Conservation (phyloP, 2,888 invertebrate species). For the Omphaloscelis lunosa region DNA sequence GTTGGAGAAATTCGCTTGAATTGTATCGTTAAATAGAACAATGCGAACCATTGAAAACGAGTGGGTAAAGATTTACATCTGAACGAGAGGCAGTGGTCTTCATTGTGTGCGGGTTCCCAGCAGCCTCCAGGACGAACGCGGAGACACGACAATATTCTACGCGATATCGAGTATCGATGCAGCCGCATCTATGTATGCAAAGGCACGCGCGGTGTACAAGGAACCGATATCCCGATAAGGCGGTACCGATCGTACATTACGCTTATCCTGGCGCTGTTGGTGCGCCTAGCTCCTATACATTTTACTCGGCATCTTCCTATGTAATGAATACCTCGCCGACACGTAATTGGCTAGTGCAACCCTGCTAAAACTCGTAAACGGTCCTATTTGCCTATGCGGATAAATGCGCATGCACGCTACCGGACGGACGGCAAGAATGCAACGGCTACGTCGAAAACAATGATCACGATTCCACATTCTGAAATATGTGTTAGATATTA, state of each 20-base stretch:
- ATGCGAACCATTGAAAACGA: conserved; percentile 81
- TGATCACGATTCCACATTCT: conserved; percentile 68
- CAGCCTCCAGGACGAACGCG: conserved; percentile 73
- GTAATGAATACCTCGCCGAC: conserved; percentile 84
- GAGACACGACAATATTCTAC: conserved; percentile 79
- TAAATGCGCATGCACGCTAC: conserved; percentile 65
- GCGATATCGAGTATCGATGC: conserved; percentile 79
- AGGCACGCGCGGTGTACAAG: conserved; percentile 84
- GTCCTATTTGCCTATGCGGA: conserved; percentile 67
- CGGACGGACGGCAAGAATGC: conserved; percentile 63
- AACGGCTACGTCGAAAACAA: conserved; percentile 67
- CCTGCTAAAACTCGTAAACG: conserved; percentile 76
- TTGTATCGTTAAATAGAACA: conserved; percentile 82
- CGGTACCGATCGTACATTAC: conserved; percentile 82
- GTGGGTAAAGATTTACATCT: conserved; percentile 82
- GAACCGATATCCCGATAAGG: conserved; percentile 83
- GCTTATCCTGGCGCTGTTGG: conserved; percentile 79
- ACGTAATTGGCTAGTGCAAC: conserved; percentile 81
- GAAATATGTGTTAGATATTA: conserved; percentile 57
- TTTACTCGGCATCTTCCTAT: conserved; percentile 77
- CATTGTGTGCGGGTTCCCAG: conserved; percentile 75
- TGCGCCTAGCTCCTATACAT: conserved; percentile 80
- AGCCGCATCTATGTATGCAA: conserved; percentile 80
- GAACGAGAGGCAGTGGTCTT: conserved; percentile 77
- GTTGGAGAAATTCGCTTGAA: conserved; percentile 78